Conservation (phyloP, 2,113 vertebrate genomes). For the Cephalopterus ornatus region DNA sequence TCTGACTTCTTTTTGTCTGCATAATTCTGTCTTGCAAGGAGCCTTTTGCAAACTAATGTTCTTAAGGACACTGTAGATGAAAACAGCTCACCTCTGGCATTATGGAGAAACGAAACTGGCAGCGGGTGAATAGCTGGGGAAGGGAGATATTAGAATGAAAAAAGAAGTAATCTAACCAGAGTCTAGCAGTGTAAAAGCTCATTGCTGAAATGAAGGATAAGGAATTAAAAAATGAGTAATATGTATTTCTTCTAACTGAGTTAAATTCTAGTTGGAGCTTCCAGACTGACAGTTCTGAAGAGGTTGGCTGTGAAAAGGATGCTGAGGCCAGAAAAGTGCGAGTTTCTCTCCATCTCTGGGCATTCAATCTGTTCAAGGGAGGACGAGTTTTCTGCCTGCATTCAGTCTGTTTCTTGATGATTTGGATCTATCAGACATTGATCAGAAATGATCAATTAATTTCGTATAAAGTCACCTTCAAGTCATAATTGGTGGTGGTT, state of each 20-base stretch:
- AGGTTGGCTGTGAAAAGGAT: not conserved
- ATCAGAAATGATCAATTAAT: not conserved
- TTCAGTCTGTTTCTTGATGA: not conserved
- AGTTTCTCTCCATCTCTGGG: not conserved
- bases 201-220: not conserved
- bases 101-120: not conserved
- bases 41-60: slow-evolving; percentile 32
- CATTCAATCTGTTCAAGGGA: not conserved
- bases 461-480: not conserved
- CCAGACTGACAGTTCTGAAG: not conserved
- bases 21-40: slow-evolving; percentile 26
- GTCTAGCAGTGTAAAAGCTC: not conserved
- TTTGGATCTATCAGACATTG: not conserved
- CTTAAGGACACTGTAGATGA: slow-evolving; percentile 2
- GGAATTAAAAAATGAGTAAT: not conserved
- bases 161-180: not conserved
- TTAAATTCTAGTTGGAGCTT: not conserved
- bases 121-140: not conserved
- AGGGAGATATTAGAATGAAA: not conserved
- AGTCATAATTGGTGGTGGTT: not conserved
- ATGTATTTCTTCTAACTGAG: not conserved
- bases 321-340: not conserved
- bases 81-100: slow-evolving; percentile 11
- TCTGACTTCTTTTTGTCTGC: slow-evolving; percentile 20
- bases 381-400: not conserved